Percentiles rank a stretch among this genome's conserved stretches.
These are phyloP conservation scores for Cyanocitta stelleri DNA, from an alignment of 2,113 vertebrate genomes.

Conservation along the genomic window DNA sequence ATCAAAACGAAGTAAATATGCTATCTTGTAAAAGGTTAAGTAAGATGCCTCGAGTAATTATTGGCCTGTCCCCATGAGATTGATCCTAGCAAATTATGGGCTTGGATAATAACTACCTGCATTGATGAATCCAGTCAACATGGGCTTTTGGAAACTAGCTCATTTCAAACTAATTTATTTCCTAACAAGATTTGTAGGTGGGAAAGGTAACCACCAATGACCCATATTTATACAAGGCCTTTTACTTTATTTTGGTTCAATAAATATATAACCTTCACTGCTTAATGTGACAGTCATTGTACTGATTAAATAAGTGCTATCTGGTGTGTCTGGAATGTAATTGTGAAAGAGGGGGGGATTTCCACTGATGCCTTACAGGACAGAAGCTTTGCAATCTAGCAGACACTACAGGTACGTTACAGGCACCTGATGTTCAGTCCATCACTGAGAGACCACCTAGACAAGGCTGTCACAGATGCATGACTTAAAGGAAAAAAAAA, in stretches of 20 bases:
- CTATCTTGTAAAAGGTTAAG: not conserved
- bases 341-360: not conserved
- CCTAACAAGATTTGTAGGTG: not conserved
- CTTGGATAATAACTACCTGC: slow-evolving; percentile 1
- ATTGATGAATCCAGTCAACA: not conserved
- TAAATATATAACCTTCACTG: not conserved
- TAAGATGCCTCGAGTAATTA: not conserved
- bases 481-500: not conserved
- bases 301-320: not conserved
- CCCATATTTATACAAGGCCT: not conserved
- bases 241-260: not conserved
- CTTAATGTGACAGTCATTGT: not conserved
- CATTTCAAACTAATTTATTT: slow-evolving; percentile 25
- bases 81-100: not conserved
- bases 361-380: not conserved
- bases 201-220: not conserved
- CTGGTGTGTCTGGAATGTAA: not conserved
- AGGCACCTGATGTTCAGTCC: not conserved
- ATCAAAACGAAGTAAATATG: not conserved
- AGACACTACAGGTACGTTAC: not conserved
- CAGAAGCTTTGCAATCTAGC: not conserved
- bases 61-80: not conserved
- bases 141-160: not conserved
- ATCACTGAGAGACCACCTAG: not conserved
- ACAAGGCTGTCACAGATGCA: not conserved